A percentile compares a stretch with the other conserved stretches of the same genome.
phyloP scores from a whole-genome alignment of 2,888 invertebrate genomes.

The Cyclophora albipunctata region DNA sequence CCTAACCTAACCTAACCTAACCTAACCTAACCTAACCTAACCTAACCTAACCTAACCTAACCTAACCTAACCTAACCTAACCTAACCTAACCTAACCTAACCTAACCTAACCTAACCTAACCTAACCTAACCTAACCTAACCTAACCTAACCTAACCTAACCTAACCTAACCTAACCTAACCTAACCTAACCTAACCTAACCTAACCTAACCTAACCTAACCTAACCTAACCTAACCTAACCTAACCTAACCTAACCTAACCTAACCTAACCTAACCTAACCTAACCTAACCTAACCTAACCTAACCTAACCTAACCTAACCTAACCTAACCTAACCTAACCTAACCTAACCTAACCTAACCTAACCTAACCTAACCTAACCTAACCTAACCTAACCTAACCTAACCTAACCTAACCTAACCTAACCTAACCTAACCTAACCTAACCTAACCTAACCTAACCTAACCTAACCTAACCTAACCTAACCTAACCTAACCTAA shows the following conservation, averaged over 20 bases:
- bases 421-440: conserved; percentile 13
- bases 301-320: conserved; percentile 5
- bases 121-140: too few relatives aligned
- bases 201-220: conserved; percentile 12
- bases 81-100: too few relatives aligned
- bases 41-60: too few relatives aligned
- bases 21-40: too few relatives aligned
- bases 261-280: conserved; percentile 5
- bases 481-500: conserved; percentile 4
- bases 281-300: conserved; percentile 5
- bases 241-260: conserved; percentile 8
- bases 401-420: conserved; percentile 10
- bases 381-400: conserved; percentile 10
- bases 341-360: conserved; percentile 12
- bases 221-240: conserved; percentile 8
- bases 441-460: conserved; percentile 14
- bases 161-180: conserved; percentile 12
- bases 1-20: too few relatives aligned
- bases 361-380: conserved; percentile 8
- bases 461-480: conserved; percentile 11
- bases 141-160: too few relatives aligned
- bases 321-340: conserved; percentile 6
- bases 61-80: too few relatives aligned
- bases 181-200: conserved; percentile 11
- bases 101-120: too few relatives aligned